Conservation (phyloP, 2,888 invertebrate species). For the Drosophila prostipennis region DNA sequence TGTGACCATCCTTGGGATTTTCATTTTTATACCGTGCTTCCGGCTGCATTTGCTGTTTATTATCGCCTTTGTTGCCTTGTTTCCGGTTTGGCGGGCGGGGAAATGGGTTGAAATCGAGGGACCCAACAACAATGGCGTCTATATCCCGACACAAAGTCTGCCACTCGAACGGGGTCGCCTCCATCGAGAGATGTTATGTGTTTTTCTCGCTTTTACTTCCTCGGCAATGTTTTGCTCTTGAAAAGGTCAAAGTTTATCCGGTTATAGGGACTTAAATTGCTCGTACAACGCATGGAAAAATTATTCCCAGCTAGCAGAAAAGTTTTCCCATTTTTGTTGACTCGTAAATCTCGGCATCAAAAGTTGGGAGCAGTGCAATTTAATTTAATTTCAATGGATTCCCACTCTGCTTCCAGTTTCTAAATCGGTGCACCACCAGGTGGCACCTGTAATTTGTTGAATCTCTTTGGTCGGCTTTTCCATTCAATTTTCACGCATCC, state of each 20-base stretch:
- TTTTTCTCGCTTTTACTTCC: slow-evolving; percentile 26
- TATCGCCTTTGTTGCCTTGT: slow-evolving; percentile 29
- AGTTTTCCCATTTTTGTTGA: slow-evolving; percentile 4
- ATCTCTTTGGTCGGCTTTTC: slow-evolving; percentile 10
- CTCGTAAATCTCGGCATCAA: slow-evolving; percentile 3
- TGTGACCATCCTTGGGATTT: slow-evolving; percentile 27
- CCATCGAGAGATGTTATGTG: slow-evolving; percentile 34
- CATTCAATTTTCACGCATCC: slow-evolving; percentile 20
- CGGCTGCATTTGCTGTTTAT: slow-evolving; percentile 40
- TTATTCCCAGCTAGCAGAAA: neutral
- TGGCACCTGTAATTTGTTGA: slow-evolving; percentile 17
- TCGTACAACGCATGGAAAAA: slow-evolving; percentile 2
- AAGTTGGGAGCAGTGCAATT: neutral
- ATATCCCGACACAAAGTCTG: slow-evolving; percentile 55
- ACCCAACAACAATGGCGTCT: slow-evolving; percentile 7
- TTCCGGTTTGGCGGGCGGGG: slow-evolving; percentile 16
- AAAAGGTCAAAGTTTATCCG: slow-evolving; percentile 65
- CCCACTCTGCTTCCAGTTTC: neutral
- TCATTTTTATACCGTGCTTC: slow-evolving; percentile 32
- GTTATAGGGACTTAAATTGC: slow-evolving; percentile 18
- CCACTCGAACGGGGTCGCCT: slow-evolving; percentile 39
- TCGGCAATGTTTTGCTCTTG: slow-evolving; percentile 22
- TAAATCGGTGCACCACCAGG: slow-evolving; percentile 7
- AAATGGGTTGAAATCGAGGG: neutral
- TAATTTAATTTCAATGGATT: slow-evolving; percentile 12